phyloP scores from a whole-genome alignment of 2,113 vertebrate genomes.

The Crocuta crocuta region DNA sequence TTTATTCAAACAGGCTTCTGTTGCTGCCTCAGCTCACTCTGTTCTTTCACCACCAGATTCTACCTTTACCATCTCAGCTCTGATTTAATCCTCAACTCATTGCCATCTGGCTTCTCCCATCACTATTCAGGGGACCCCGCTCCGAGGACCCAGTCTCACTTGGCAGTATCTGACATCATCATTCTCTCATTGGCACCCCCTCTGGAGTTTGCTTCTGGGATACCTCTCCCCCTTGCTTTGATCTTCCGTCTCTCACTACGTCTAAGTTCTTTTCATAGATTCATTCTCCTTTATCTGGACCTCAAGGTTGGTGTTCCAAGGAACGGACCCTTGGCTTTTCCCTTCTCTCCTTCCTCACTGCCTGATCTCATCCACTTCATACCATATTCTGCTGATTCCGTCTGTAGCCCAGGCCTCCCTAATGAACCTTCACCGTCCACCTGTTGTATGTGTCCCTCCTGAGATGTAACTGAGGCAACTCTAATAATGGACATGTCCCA shows the following conservation, averaged over 20 bases:
- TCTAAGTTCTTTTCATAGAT: background rate
- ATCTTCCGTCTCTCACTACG: background rate
- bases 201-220: background rate
- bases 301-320: background rate
- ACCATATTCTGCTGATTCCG: rapidly evolving
- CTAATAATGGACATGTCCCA: background rate
- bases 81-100: background rate
- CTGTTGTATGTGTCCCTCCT: background rate
- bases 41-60: background rate
- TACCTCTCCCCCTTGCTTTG: background rate
- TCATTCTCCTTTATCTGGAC: background rate
- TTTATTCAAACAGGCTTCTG: background rate
- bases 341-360: background rate
- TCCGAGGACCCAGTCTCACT: background rate
- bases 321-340: background rate
- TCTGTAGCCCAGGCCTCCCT: background rate
- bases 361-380: rapidly evolving
- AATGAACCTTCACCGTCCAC: no score
- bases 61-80: background rate
- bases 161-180: background rate
- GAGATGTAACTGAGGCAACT: background rate
- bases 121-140: no score
- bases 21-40: background rate
- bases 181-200: background rate
- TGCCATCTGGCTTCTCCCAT: background rate